These are phyloP conservation scores for Argyra leucocephala DNA, from an alignment of 2,888 invertebrate species.

Conservation along the genomic window DNA sequence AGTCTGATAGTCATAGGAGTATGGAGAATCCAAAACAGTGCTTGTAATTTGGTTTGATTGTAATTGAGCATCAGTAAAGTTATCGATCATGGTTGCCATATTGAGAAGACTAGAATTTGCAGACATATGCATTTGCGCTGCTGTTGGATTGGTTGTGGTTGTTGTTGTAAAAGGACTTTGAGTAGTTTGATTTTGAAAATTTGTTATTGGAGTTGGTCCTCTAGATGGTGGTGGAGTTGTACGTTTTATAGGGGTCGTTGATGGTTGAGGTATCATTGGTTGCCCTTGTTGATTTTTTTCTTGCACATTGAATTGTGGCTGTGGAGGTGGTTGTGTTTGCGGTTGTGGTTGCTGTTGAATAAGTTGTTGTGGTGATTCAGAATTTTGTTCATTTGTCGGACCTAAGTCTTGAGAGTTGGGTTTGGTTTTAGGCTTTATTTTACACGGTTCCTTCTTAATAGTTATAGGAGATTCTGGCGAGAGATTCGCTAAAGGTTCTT, in stretches of 20 bases:
- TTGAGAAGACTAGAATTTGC: conserved; percentile 53
- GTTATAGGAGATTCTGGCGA: conserved; percentile 23
- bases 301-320: neutral
- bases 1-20: conserved; percentile 53
- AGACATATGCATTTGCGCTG: conserved; percentile 35
- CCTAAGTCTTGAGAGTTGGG: conserved; percentile 23
- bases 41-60: conserved; percentile 80
- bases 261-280: neutral
- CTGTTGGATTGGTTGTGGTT: conserved; percentile 29
- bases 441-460: conserved; percentile 26
- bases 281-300: neutral
- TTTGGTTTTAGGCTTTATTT: conserved; percentile 36
- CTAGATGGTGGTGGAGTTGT: conserved; percentile 39
- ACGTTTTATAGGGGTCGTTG: conserved; percentile 24
- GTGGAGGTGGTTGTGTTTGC: conserved; percentile 4
- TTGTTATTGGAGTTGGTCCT: conserved; percentile 45
- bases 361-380: conserved; percentile 37
- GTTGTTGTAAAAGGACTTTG: conserved; percentile 44
- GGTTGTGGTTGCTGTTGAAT: neutral
- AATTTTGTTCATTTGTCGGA: neutral
- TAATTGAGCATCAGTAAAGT: conserved; percentile 65
- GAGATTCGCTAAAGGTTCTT: conserved; percentile 13
- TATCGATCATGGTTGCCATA: conserved; percentile 68
- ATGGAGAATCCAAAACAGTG: conserved; percentile 65
- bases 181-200: conserved; percentile 48